Percentiles rank a stretch among this genome's conserved stretches.
Conservation (phyloP, 2,888 invertebrate genomes). For the Meliscaeva auricollis region DNA sequence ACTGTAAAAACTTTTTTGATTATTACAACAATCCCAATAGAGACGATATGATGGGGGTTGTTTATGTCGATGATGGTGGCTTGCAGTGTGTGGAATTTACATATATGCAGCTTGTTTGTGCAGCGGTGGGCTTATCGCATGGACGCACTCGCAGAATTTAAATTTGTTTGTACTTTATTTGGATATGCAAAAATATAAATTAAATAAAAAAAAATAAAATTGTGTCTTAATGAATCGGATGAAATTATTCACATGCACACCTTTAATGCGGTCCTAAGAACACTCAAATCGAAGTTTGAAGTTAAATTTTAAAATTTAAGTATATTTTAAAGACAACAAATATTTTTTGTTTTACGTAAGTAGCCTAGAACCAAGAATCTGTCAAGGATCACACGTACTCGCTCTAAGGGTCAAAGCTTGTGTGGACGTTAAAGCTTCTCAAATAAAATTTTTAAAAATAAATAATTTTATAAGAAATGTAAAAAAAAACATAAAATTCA, state of each 20-base stretch:
- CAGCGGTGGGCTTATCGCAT: conserved; percentile 7
- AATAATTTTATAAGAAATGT: no score
- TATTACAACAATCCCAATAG: conserved; percentile 3
- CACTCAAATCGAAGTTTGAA: no score
- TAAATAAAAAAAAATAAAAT: not conserved
- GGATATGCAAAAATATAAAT: not conserved
- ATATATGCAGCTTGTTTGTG: not conserved
- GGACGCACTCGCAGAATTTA: conserved; percentile 28
- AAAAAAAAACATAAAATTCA: no score
- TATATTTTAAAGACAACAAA: no score
- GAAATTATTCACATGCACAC: not conserved
- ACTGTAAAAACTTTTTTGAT: conserved; percentile 39
- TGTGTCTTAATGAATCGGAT: not conserved
- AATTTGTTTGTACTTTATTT: not conserved
- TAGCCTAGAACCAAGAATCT: no score
- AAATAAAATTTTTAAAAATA: no score
- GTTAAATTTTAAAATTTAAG: no score
- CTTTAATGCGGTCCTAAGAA: no score
- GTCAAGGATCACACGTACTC: no score
- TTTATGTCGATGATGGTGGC: not conserved
- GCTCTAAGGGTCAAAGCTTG: no score
- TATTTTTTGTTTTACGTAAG: no score
- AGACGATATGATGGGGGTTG: not conserved
- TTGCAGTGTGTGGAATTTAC: not conserved
- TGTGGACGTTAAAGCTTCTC: no score